phyloP scores from a whole-genome alignment of 2,113 vertebrate species.

The Oceanites oceanicus region DNA sequence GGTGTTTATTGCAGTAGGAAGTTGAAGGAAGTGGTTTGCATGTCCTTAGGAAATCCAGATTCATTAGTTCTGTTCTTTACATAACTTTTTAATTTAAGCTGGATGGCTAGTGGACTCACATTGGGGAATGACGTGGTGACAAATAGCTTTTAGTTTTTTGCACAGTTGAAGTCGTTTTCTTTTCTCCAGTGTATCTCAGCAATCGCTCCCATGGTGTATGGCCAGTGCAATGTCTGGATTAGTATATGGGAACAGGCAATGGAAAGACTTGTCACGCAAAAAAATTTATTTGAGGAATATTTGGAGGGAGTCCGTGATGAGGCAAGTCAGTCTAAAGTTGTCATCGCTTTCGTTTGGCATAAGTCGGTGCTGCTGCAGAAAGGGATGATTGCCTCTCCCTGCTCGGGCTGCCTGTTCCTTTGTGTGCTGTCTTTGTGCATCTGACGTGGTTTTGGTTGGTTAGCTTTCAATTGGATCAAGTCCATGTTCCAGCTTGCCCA shows the following conservation, averaged over 20 bases:
- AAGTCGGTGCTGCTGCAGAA: not conserved
- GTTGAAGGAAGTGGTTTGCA: constrained; percentile 5
- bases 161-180: not conserved
- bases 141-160: constrained; percentile 10
- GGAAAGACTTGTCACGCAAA: constrained; percentile 27
- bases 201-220: not conserved
- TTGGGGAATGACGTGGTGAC: not conserved
- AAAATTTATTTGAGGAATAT: constrained; percentile 19
- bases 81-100: constrained; percentile 26
- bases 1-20: constrained; percentile 43
- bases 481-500: constrained; percentile 44
- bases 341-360: constrained; percentile 53
- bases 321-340: constrained; percentile 36
- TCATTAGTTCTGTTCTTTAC: constrained; percentile 13
- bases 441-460: constrained; percentile 21
- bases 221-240: not conserved
- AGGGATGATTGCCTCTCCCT: constrained; percentile 28
- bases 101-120: not conserved
- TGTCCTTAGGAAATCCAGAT: constrained; percentile 22
- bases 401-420: not conserved
- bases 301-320: constrained; percentile 25
- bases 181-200: constrained; percentile 2
- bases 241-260: constrained; percentile 26
- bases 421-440: not conserved
- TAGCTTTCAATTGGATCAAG: not conserved